A percentile compares a stretch with the other conserved stretches of the same genome.
phyloP scores from a whole-genome alignment of 2,888 invertebrate species.

The Meganola albula region DNA sequence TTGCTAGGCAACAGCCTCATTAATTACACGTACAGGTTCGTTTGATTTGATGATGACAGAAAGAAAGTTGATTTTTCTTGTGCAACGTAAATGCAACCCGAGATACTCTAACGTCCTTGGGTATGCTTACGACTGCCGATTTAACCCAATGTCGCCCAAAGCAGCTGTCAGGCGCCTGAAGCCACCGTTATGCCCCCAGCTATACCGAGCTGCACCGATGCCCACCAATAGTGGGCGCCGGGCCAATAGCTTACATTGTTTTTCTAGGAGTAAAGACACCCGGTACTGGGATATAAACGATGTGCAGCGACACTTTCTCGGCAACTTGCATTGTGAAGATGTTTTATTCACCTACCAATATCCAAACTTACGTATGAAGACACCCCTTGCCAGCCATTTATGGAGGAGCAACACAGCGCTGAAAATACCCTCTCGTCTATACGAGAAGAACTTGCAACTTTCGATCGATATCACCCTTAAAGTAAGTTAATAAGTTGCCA shows the following conservation, averaged over 20 bases:
- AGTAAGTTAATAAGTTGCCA: too few relatives aligned
- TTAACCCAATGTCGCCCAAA: background rate
- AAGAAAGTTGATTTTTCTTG: background rate
- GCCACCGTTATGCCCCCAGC: background rate
- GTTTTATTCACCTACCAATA: slow-evolving; percentile 59
- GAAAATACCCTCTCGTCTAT: slow-evolving; percentile 40
- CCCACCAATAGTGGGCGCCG: background rate
- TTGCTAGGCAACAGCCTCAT: background rate
- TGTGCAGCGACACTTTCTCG: slow-evolving; percentile 54
- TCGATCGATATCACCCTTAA: slow-evolving; percentile 51
- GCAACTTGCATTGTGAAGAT: slow-evolving; percentile 54
- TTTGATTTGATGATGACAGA: background rate
- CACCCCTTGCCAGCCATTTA: slow-evolving; percentile 40
- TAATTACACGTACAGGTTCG: background rate
- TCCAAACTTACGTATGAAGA: slow-evolving; percentile 49
- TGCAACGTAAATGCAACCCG: background rate
- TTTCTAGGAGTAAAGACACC: slow-evolving; percentile 44
- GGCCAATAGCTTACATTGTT: background rate
- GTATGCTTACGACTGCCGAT: background rate
- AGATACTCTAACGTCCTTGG: background rate
- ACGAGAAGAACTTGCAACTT: slow-evolving; percentile 43
- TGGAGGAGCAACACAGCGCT: slow-evolving; percentile 51
- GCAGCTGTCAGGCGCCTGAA: background rate
- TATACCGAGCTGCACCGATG: background rate
- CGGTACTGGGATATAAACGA: slow-evolving; percentile 60